A percentile compares a stretch with the other conserved stretches of the same genome.
These are phyloP conservation scores for Lepisosteus osseus DNA, from an alignment of 2,113 vertebrate species.

Conservation along the genomic window DNA sequence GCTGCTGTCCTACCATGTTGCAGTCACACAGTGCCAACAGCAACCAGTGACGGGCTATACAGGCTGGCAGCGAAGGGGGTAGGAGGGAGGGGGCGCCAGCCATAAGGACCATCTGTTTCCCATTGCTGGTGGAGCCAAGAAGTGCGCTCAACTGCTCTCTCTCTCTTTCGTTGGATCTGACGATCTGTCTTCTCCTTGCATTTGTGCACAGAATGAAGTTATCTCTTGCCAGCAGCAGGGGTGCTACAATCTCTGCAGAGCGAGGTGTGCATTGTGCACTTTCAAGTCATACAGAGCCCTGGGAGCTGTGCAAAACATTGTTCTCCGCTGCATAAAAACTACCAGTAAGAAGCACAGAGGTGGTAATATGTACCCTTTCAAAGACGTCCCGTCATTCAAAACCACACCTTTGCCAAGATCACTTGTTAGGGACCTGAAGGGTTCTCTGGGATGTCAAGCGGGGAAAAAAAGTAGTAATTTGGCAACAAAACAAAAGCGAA, in stretches of 20 bases:
- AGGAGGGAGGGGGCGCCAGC: conserved; percentile 69
- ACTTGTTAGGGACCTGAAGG: too few relatives aligned
- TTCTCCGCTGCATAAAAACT: too few relatives aligned
- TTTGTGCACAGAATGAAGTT: conserved; percentile 73
- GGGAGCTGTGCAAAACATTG: too few relatives aligned
- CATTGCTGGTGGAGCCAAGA: conserved; percentile 82
- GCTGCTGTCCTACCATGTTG: conserved; percentile 84
- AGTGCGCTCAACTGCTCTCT: conserved; percentile 75
- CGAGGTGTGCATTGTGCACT: conserved; percentile 34
- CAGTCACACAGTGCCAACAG: conserved; percentile 82
- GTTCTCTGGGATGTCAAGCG: too few relatives aligned
- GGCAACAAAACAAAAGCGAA: too few relatives aligned
- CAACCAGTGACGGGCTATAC: conserved; percentile 78
- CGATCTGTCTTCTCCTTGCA: conserved; percentile 64
- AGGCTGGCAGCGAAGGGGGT: conserved; percentile 79
- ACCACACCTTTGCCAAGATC: too few relatives aligned
- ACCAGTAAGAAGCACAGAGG: too few relatives aligned
- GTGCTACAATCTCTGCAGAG: conserved; percentile 74
- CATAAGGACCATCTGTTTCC: conserved; percentile 91
- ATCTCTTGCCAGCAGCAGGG: conserved; percentile 76
- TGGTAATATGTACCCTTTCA: too few relatives aligned
- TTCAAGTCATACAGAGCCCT: background rate
- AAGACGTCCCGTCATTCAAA: too few relatives aligned
- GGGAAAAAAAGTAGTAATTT: too few relatives aligned
- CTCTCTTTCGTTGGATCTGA: conserved; percentile 55